phyloP scores from a whole-genome alignment of 1,140 invertebrate species.

The Bathynomus jamesi region DNA sequence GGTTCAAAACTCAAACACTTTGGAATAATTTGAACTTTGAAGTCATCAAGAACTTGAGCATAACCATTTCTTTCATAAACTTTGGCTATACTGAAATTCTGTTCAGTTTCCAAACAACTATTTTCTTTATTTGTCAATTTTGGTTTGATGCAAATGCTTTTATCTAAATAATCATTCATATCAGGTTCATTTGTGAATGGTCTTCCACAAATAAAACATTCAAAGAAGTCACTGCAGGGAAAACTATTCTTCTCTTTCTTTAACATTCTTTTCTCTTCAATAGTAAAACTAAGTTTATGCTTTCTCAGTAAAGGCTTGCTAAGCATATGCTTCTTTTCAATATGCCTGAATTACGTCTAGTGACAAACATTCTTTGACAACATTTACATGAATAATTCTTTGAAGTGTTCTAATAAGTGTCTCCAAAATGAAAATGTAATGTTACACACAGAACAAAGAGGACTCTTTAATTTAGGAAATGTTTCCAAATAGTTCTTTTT shows the following conservation, averaged over 20 bases:
- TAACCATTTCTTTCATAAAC: neutral
- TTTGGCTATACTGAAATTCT: neutral
- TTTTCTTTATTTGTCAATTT: neutral
- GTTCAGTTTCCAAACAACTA: neutral
- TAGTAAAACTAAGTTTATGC: neutral
- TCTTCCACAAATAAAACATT: neutral
- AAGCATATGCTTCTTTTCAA: neutral
- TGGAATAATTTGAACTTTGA: neutral
- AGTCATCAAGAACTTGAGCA: neutral
- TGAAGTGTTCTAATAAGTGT: neutral
- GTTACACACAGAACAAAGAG: neutral
- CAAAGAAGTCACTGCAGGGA: neutral
- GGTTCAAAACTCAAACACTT: neutral
- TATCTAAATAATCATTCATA: neutral
- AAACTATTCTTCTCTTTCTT: neutral
- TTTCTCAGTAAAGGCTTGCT: neutral
- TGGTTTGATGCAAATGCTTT: neutral
- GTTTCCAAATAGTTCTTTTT: too few species aligned
- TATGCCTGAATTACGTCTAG: neutral
- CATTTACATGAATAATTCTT: neutral
- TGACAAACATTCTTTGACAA: neutral
- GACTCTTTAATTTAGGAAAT: too few species aligned
- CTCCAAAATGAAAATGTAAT: neutral
- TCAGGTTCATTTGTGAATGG: neutral
- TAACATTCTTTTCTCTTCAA: neutral